Conservation (phyloP, 2,888 invertebrate species). For the Leptothorax acervorum region DNA sequence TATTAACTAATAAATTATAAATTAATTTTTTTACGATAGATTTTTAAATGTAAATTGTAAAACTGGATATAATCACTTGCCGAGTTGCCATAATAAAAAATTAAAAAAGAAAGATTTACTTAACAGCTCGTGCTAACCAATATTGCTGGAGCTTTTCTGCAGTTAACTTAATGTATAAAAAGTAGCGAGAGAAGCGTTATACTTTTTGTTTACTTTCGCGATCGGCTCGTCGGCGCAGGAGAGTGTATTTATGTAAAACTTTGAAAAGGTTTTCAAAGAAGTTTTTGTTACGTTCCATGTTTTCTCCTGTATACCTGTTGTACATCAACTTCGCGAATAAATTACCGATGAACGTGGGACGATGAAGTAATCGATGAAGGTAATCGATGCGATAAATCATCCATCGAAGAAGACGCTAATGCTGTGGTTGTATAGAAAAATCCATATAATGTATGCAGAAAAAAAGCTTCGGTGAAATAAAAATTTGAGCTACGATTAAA, state of each 20-base stretch:
- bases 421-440: background rate
- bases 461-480: background rate
- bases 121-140: slow-evolving; percentile 16
- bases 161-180: slow-evolving; percentile 38
- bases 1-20: too few relatives aligned
- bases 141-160: slow-evolving; percentile 10
- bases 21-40: background rate
- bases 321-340: slow-evolving; percentile 32
- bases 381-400: slow-evolving; percentile 34
- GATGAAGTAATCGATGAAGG: background rate
- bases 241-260: slow-evolving; percentile 47
- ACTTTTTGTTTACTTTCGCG: slow-evolving; percentile 35
- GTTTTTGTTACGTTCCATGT: slow-evolving; percentile 36
- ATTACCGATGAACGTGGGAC: slow-evolving; percentile 19
- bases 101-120: slow-evolving; percentile 18
- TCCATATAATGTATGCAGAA: background rate
- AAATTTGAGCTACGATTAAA: background rate
- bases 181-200: slow-evolving; percentile 10
- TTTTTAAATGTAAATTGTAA: slow-evolving; percentile 1
- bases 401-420: background rate
- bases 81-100: background rate
- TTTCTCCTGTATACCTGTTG: slow-evolving; percentile 12
- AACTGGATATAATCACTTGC: background rate
- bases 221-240: slow-evolving; percentile 18
- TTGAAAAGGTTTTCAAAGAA: slow-evolving; percentile 48